Evolutionary conservation across 2,113 vertebrate species (phyloP), one percentile per base, ranked within the genome.

Genomic region (Ptilorrhoa leucosticta): DNA sequence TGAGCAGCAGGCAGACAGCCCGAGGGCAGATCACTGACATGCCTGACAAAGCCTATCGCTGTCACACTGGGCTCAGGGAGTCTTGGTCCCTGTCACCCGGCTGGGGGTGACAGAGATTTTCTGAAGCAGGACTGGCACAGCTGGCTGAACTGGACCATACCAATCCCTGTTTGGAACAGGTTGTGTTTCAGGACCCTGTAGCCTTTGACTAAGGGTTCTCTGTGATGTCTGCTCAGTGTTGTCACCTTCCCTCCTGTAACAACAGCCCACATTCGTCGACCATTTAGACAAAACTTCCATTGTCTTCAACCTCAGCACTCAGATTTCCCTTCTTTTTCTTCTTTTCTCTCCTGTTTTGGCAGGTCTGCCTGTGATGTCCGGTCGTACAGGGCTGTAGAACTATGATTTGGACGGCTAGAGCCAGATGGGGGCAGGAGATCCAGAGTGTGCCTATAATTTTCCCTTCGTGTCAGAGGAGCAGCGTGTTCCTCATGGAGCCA

Each of bases 401-500:
- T 0, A 9, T 63, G 35, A 27, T 35, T 70, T 19, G 5, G 22
- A 56, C 45, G 37, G 22, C 56, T 20, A 20, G 24, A 69, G 60
- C 44, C 54, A 15, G 4, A 1, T 1, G 0, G 33, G 12, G 35
- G 2, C 35, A 58, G 39, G 33, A 54, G 33, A 40, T 6, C 31
- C 7, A 3, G 21, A 1, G 7, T 3, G 19, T 71, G 33, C 28
- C 37, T 6, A 9, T 39, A 15, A 22, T n/a, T 11, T 42, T 31
- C 28, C 17, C 37, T 58, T 61, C 24, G 1, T 15, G 18, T 10
- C 53, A 39, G 48, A 37, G 72, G 8, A 83, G 33, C 30, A 24
- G n/a, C 1, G 0, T 1, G 3, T 7, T 72, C 53, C 50, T 45
- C 51, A 8, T 3, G 2, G 77, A 69, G 16, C 26, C 31, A 16